Evolutionary conservation across 2,797 vertebrate species (phyloP).

Genomic region (Micrastur ruficollis): DNA sequence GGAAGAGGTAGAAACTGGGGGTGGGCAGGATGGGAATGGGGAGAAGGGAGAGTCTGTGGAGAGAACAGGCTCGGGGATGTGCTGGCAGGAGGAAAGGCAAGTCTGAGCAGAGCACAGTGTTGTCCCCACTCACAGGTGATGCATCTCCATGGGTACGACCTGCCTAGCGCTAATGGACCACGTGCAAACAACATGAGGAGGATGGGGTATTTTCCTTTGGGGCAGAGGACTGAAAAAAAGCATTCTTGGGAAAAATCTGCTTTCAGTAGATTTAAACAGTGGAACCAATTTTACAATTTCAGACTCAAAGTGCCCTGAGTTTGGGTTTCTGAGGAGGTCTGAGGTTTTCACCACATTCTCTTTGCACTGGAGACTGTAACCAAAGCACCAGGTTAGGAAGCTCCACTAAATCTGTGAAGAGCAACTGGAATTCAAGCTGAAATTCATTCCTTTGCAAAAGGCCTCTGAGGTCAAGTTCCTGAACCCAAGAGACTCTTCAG

Average conservation of each 20-base stretch:
- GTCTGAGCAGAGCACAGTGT: background rate
- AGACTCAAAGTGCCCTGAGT: accelerated
- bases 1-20: background rate
- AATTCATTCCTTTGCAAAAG: background rate
- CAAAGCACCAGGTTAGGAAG: background rate
- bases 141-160: background rate
- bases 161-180: background rate
- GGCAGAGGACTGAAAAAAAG: background rate
- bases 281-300: background rate
- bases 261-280: background rate
- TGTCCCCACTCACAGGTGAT: background rate
- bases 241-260: background rate
- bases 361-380: background rate
- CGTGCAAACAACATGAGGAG: background rate
- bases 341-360: background rate
- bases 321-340: background rate
- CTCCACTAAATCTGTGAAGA: background rate
- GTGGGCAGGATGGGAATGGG: background rate
- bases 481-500: background rate
- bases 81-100: background rate
- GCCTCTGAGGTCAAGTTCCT: background rate
- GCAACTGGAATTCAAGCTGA: background rate
- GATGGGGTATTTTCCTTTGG: background rate
- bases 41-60: background rate
- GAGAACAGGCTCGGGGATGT: accelerated